Base-by-base conservation (phyloP, 1,140 invertebrate genomes). In the Drosophila mayri region DNA sequence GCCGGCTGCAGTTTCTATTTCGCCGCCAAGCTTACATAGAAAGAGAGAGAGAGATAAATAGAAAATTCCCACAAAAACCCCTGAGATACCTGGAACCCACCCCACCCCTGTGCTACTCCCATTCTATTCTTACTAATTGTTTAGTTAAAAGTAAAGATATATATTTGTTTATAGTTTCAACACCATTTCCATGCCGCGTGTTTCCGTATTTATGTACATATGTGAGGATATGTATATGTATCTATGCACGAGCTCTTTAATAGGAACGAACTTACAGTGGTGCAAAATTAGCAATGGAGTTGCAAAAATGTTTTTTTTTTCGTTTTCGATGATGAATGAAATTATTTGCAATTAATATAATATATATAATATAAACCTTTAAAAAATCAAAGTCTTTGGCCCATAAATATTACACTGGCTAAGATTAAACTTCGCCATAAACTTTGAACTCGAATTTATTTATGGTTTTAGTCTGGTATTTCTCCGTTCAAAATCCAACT, bases 141-240 rank as follows among this genome's bases (percentile, higher is more conserved):
- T 88, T 74, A 77, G 60, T 80, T 80, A 63, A 75, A 66, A 49
- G 44, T 54, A 63, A 77, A 50, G 58, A 32, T 66, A 49, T 65
- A 41, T 61, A 88, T 87, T 87, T 87, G 83, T 88, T 87, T 88
- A 86, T 82, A 70, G 62, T 59, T 57, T 50, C 61, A 35, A 37
- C 62, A 52, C 38, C 46, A 55, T 22, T 35, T 58, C 32, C 72
- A 65, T 68, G 67, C 50, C 63, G 64, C 79, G 70, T 47, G 50
- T 78, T 57, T 78, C 52, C 77, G 9, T 55, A 32, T 82, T 10
- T 49, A 28, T 25, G 38, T 12, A 12, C 37, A 37, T n/a, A 30
- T 30, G 25, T 4, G 25, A 4, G 22, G 25, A 47, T 8, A 50
- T 25, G n/a, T 46, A 14, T 8, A 12, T 47, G 18, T 72, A 18